Base-by-base conservation (phyloP, 2,113 vertebrate genomes). In the Apus apus region DNA sequence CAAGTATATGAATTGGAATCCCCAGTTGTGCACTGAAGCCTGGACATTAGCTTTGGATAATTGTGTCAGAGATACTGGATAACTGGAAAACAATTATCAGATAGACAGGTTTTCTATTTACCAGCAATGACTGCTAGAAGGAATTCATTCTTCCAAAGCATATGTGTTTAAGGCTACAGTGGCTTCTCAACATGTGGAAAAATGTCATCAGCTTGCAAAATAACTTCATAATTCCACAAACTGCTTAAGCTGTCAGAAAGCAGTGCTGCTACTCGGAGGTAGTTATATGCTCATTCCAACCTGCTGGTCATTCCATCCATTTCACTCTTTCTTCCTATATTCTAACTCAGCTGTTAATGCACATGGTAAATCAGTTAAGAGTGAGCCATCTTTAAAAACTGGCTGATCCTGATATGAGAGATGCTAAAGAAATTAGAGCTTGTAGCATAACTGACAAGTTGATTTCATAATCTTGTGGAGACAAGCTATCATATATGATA, bases 11-110 rank as follows among this genome's bases (percentile, higher is more conserved):
- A 96, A 68, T 48, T 84, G 58, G 87, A 96, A 96, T 97, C 68
- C 83, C 95, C 58, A 93, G 75, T 87, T 93, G 93, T 68, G 79
- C 90, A 92, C 95, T 94, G 93, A 80, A 96, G 85, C 66, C 87
- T 96, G 85, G 86, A 87, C 66, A 54, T 68, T n/a, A 77, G 87
- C 89, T 91, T 81, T 43, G 72, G 87, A 32, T 88, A 92, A 87
- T 68, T 88, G 80, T 75, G 80, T 95, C 80, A 21, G 61, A 57
- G 48, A 48, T 50, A 76, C 25, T 53, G 50, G 74, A 57, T 92
- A 92, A 72, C 58, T 66, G 75, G 75, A 45, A 90, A 85, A 68
- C 58, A 68, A 19, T 85, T 72, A 76, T 46, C 67, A 81, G 34
- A 71, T 32, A 50, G 68, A 61, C n/a, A 71, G 66, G n/a, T 80